Base-by-base conservation (phyloP, 2,888 invertebrate genomes). In the Stomorhina lunata region DNA sequence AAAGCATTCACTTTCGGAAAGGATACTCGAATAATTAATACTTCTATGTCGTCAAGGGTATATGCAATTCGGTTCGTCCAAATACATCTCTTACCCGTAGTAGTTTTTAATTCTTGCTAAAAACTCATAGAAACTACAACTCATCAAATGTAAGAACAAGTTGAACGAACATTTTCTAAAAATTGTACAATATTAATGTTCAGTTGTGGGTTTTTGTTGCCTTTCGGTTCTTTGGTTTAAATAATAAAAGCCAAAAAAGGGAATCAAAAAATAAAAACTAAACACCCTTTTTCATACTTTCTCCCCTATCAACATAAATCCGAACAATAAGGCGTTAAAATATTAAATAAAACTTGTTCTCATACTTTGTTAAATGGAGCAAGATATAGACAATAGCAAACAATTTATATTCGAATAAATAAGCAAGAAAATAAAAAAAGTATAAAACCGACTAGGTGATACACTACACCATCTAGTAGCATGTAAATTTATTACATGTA, bases 341-440 rank as follows among this genome's bases (percentile, higher is more conserved):
- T 81, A 77, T 81, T 81, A 77, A 77, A 81, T 81, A 81, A 81
- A 77, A 77, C 76, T 77, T 77, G 81, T 81, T 72, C 78, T 79
- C 78, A 66, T 72, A 79, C 78, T 72, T 80, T 72, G 76, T 68
- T 81, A 76, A 81, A 81, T 81, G 81, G 81, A 81, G 81, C 81
- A 81, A 59, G 66, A 55, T 66, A 68, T 61, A 81, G 81, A 81
- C 81, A 81, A 77, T 77, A 77, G 72, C 66, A 72, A 81, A 81
- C 77, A 81, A 76, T 81, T 81, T 22, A 79, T 79, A 78, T 66
- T 65, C 53, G 48, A 63, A 73, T 43, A 45, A 45, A 57, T 71
- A 59, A 29, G 32, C 5, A 15, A 22, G 57, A 15, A 48, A 9
- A 10, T 57, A 43, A 25, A 50, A 50, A 34, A 48, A 34, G 43